Evolutionary conservation across 2,113 vertebrate species (phyloP).

Genomic region (Sebastes fasciatus): DNA sequence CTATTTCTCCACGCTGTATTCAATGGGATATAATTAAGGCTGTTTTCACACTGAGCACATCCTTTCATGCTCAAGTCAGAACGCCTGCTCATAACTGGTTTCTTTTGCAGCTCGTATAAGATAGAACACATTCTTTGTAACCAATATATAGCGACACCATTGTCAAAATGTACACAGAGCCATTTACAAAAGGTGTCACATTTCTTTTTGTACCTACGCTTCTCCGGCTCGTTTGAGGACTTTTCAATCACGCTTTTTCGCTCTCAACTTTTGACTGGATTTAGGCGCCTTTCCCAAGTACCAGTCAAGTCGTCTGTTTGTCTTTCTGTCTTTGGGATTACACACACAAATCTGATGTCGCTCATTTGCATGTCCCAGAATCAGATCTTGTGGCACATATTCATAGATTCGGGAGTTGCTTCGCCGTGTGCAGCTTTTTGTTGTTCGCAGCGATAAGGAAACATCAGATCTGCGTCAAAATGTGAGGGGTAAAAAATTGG

Average conservation of each 20-base stretch:
- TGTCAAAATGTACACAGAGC: slow-evolving; percentile 8
- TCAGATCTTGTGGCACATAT: slow-evolving; percentile 11
- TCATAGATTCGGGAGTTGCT: not conserved
- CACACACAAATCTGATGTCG: not conserved
- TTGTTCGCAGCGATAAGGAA: slow-evolving; percentile 8
- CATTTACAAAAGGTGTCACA: not conserved
- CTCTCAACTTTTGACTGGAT: slow-evolving; percentile 19
- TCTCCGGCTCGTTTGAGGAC: slow-evolving; percentile 28
- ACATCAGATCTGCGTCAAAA: slow-evolving; percentile 15
- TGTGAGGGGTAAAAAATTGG: not conserved
- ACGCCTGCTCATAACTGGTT: not conserved
- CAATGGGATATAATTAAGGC: not conserved
- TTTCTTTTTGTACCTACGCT: slow-evolving; percentile 12
- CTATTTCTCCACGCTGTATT: not conserved
- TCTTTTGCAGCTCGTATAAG: slow-evolving; percentile 19
- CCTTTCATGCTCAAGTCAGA: not conserved
- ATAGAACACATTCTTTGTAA: slow-evolving; percentile 8
- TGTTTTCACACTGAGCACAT: not conserved
- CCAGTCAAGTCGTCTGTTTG: slow-evolving; percentile 6
- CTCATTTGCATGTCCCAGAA: slow-evolving; percentile 49
- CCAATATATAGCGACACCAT: not conserved
- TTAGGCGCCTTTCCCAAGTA: not conserved
- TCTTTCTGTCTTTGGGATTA: slow-evolving; percentile 23
- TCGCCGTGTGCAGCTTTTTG: not conserved
- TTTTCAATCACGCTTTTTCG: slow-evolving; percentile 34